Conservation (phyloP, 2,113 vertebrate species). For the Myiopsitta monachus region DNA sequence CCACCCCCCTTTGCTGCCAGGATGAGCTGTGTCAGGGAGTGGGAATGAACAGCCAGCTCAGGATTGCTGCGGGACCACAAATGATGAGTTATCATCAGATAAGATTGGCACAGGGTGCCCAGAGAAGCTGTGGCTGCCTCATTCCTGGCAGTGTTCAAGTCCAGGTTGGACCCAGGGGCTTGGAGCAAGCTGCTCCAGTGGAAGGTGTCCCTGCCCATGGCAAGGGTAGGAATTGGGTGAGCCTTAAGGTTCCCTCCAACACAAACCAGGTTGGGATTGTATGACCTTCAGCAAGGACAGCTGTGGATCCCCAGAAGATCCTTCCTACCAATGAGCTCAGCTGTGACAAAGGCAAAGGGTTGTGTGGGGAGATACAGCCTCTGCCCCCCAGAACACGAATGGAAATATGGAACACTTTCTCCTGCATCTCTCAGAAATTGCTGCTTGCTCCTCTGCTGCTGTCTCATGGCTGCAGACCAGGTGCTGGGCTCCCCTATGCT, state of each 20-base stretch:
- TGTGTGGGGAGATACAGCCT: background rate
- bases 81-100: too few relatives aligned
- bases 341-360: background rate
- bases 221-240: background rate
- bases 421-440: background rate
- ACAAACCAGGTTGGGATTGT: background rate
- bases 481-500: rapidly evolving
- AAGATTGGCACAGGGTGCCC: background rate
- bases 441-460: background rate
- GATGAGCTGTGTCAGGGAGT: background rate
- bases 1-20: background rate
- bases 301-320: background rate
- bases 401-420: background rate
- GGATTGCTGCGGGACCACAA: background rate
- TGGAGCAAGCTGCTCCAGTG: background rate
- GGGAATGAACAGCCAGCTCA: background rate
- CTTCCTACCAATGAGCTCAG: background rate
- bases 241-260: background rate
- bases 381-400: background rate
- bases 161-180: background rate
- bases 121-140: background rate
- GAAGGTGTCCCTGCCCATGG: background rate
- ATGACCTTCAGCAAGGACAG: background rate
- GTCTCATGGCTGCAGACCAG: rapidly evolving
- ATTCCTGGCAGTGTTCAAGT: background rate